A percentile compares a stretch with the other conserved stretches of the same genome.
Evolutionary conservation across 1,140 invertebrate species (phyloP).

Genomic region (Drosophila hydei): DNA sequence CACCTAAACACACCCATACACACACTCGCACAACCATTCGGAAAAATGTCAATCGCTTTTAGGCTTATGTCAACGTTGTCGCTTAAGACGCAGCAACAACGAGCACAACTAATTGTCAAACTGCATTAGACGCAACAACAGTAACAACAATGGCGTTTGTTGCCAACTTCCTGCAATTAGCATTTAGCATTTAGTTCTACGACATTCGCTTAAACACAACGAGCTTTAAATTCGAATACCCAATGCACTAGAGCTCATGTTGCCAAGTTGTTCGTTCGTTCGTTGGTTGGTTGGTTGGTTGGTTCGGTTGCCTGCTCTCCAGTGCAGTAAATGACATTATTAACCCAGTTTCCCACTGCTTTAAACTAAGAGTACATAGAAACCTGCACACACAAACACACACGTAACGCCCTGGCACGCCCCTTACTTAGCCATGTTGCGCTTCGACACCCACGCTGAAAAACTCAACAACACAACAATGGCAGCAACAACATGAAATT

Average conservation of each 20-base stretch:
- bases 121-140: constrained; percentile 21
- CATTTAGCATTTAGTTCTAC: constrained; percentile 49
- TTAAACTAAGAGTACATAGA: constrained; percentile 38
- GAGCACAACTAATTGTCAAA: constrained; percentile 18
- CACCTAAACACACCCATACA: neutral
- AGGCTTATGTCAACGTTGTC: constrained; percentile 45
- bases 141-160: constrained; percentile 13
- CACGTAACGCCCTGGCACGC: constrained; percentile 10
- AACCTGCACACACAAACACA: constrained; percentile 18
- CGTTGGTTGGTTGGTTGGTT: neutral
- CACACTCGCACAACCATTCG: neutral
- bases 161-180: constrained; percentile 53
- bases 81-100: constrained; percentile 18
- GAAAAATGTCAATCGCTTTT: constrained; percentile 53
- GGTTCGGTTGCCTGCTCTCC: constrained; percentile 38
- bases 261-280: constrained; percentile 35
- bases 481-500: neutral
- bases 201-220: constrained; percentile 30
- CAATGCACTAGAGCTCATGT: constrained; percentile 38
- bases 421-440: constrained; percentile 47
- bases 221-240: constrained; percentile 55
- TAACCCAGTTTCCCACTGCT: constrained; percentile 71
- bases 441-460: constrained; percentile 71
- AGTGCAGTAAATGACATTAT: constrained; percentile 79
- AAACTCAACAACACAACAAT: constrained; percentile 24